Base-by-base conservation (phyloP, 1,140 invertebrate species). In the Platyura marginata region DNA sequence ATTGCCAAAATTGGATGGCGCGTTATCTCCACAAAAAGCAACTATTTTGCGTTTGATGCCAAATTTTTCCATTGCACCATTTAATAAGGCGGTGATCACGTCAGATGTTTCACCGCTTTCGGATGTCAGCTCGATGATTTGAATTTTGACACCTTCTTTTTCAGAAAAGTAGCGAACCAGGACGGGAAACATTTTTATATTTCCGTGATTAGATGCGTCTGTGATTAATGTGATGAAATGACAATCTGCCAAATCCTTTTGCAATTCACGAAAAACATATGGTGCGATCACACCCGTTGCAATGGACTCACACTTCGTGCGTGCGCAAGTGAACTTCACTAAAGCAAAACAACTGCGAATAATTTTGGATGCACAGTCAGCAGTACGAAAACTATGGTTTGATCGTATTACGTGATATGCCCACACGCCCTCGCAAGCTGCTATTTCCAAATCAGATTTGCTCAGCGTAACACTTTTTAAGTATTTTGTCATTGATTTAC, bases 131-230 rank as follows among this genome's bases (percentile, higher is more conserved):
- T 36, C 15, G 5, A 36, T 5, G 5, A 45, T 43, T 32, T 45
- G 45, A 33, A 47, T 34, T 37, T 45, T 18, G 40, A 47, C 40
- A 39, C 43, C 46, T 25, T 41, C 40, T 21, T 42, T 43, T 23
- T 34, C 19, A 40, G 45, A 21, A 22, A 45, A 47, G 35, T 45
- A 47, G 32, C 43, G 21, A 32, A 44, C 43, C 21, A 47, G 20
- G 29, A 38, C 32, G 29, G 46, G 43, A 44, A 39, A 44, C 19
- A 44, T 19, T 32, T 47, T 47, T 37, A 41, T 47, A 9, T 36
- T 15, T 9, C 34, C 15, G 15, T 36, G 34, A 36, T 36, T 36
- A 8, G 34, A 36, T 11, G 34, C 34, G 15, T 36, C 34, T 11
- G 34, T 9, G 8, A 16, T 8, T 5, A 36, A 9, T 9, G 34